Conservation (phyloP, 2,888 invertebrate genomes). For the Pristionchus fissidentatus region DNA sequence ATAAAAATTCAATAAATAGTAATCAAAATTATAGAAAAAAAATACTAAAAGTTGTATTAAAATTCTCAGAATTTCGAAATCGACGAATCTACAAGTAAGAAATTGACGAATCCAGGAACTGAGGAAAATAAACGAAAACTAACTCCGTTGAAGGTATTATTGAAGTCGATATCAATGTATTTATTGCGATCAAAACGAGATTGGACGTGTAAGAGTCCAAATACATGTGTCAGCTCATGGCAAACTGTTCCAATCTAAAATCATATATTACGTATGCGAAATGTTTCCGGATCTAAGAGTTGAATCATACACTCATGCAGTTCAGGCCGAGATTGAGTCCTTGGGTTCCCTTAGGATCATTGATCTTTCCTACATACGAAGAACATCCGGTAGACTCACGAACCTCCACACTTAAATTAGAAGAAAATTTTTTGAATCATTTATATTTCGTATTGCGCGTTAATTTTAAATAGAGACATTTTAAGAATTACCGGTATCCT, state of each 20-base stretch:
- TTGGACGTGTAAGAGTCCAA: conserved; percentile 42
- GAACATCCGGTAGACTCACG: conserved; percentile 5
- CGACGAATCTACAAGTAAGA: too few relatives aligned
- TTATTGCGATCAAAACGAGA: conserved; percentile 32
- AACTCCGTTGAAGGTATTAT: conserved; percentile 1
- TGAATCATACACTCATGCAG: conserved; percentile 3
- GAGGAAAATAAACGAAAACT: too few relatives aligned
- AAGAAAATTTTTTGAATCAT: neutral
- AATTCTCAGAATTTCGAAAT: too few relatives aligned
- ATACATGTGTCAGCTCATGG: conserved; percentile 26
- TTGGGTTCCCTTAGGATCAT: neutral
- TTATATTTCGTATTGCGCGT: neutral
- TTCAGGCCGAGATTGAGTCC: neutral
- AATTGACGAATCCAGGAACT: too few relatives aligned
- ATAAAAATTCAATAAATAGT: too few relatives aligned
- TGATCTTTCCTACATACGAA: conserved; percentile 38
- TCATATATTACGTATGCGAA: neutral
- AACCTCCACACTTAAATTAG: conserved; percentile 3
- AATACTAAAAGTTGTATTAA: neutral
- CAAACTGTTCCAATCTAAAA: neutral
- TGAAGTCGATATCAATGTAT: conserved; percentile 25
- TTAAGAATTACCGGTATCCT: conserved; percentile 27
- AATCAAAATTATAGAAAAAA: neutral
- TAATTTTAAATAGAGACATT: too few relatives aligned
- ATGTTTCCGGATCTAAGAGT: neutral